A percentile compares a stretch with the other conserved stretches of the same genome.
Conservation (phyloP, 2,888 invertebrate species). For the Orgyia antiqua region DNA sequence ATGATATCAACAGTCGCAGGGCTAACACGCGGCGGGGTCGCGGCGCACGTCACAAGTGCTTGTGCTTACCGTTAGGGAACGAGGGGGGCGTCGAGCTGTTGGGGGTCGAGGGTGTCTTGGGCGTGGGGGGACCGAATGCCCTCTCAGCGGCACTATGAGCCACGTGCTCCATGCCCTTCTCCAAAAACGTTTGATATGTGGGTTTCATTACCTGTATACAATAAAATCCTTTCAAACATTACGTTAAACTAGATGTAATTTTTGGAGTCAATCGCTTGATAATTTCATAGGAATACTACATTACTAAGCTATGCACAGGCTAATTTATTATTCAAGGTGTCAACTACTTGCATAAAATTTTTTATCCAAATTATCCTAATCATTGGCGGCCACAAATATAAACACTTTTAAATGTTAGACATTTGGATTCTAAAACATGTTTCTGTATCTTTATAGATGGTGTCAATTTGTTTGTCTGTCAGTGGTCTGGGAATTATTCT, state of each 20-base stretch:
- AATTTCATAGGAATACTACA: too few relatives aligned
- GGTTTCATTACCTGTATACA: conserved; percentile 89
- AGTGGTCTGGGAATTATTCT: too few relatives aligned
- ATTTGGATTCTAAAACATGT: too few relatives aligned
- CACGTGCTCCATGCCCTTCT: conserved; percentile 90
- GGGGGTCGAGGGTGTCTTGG: conserved; percentile 27
- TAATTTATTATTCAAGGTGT: too few relatives aligned
- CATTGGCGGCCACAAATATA: too few relatives aligned
- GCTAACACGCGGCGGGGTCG: not conserved
- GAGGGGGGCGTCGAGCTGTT: conserved; percentile 27
- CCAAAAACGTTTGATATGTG: conserved; percentile 87
- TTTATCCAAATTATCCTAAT: too few relatives aligned
- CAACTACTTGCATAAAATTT: too few relatives aligned
- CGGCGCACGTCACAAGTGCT: conserved; percentile 80
- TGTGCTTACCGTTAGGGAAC: conserved; percentile 78
- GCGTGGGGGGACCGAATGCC: conserved; percentile 67
- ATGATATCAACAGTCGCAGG: not conserved
- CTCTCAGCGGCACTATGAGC: conserved; percentile 86
- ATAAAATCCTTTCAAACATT: not conserved
- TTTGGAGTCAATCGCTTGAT: not conserved
- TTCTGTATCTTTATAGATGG: too few relatives aligned
- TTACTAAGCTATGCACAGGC: too few relatives aligned
- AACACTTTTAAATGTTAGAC: too few relatives aligned
- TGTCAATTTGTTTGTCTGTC: too few relatives aligned
- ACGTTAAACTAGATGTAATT: not conserved